phyloP scores from a whole-genome alignment of 1,140 invertebrate species.

The Maniola jurtina region DNA sequence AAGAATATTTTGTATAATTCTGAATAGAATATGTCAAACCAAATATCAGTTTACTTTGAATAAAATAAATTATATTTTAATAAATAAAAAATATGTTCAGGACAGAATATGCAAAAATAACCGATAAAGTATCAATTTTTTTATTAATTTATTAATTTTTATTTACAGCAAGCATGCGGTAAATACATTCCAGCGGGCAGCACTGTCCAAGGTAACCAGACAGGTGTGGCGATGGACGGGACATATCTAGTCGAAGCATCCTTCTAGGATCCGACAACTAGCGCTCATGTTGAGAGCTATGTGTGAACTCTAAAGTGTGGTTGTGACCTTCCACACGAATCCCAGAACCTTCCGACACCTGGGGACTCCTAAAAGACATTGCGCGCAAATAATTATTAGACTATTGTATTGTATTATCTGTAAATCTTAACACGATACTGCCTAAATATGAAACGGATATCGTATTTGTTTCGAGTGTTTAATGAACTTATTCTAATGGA shows the following conservation, averaged over 20 bases:
- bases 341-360: slow-evolving; percentile 9
- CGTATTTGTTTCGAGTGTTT: slow-evolving; percentile 45
- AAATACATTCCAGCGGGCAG: slow-evolving; percentile 90
- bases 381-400: slow-evolving; percentile 63
- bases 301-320: slow-evolving; percentile 43
- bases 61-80: too few relatives aligned
- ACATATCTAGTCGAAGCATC: slow-evolving; percentile 91
- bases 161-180: slow-evolving; percentile 85
- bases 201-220: slow-evolving; percentile 87
- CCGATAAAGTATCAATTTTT: background rate
- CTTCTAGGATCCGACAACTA: slow-evolving; percentile 81
- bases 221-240: slow-evolving; percentile 87
- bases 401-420: slow-evolving; percentile 49
- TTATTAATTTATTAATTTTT: slow-evolving; percentile 25
- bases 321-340: slow-evolving; percentile 12
- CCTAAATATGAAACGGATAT: slow-evolving; percentile 57
- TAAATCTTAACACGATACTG: slow-evolving; percentile 72
- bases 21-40: too few relatives aligned
- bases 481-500: slow-evolving; percentile 21
- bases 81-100: background rate
- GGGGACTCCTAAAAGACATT: slow-evolving; percentile 33
- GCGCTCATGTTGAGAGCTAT: slow-evolving; percentile 64
- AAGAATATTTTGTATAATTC: too few relatives aligned
- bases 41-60: too few relatives aligned
- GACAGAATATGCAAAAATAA: background rate